A percentile compares a stretch with the other conserved stretches of the same genome.
phyloP scores from a whole-genome alignment of 2,797 vertebrate genomes.

The Molossus molossus region DNA sequence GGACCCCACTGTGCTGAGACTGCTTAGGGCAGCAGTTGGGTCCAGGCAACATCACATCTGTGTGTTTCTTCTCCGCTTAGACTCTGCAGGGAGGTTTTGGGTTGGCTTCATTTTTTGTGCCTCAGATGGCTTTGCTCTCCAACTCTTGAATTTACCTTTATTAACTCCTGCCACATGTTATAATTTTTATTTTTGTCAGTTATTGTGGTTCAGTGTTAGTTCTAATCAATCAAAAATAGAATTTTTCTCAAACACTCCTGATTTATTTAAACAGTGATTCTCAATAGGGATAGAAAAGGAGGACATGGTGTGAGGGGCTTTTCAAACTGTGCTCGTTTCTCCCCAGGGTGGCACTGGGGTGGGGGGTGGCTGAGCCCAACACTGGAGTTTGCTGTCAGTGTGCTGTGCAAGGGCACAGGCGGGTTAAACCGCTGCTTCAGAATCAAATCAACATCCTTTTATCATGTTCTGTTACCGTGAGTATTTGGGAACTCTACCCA shows the following conservation, averaged over 20 bases:
- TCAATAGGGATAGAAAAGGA: background rate
- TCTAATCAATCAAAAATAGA: constrained; percentile 15
- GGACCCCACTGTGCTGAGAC: background rate
- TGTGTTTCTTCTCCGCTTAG: background rate
- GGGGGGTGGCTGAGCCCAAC: accelerated
- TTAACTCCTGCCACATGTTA: background rate
- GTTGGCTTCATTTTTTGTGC: background rate
- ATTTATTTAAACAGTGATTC: background rate
- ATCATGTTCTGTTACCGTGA: accelerated
- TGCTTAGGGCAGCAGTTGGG: background rate
- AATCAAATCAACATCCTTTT: background rate
- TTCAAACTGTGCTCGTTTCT: background rate
- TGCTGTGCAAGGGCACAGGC: background rate
- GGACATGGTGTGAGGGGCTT: accelerated
- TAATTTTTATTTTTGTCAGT: background rate
- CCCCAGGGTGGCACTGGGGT: too few species aligned
- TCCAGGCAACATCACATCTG: background rate
- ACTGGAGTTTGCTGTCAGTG: background rate
- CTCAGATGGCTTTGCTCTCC: background rate
- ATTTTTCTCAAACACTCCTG: background rate
- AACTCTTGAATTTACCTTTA: background rate
- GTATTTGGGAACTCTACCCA: background rate
- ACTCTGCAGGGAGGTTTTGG: background rate
- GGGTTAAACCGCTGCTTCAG: background rate
- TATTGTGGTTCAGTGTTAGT: background rate